Evolutionary conservation across 2,797 vertebrate species (phyloP), one percentile per base, ranked within the genome.

Genomic region (Rhinatrema bivittatum): DNA sequence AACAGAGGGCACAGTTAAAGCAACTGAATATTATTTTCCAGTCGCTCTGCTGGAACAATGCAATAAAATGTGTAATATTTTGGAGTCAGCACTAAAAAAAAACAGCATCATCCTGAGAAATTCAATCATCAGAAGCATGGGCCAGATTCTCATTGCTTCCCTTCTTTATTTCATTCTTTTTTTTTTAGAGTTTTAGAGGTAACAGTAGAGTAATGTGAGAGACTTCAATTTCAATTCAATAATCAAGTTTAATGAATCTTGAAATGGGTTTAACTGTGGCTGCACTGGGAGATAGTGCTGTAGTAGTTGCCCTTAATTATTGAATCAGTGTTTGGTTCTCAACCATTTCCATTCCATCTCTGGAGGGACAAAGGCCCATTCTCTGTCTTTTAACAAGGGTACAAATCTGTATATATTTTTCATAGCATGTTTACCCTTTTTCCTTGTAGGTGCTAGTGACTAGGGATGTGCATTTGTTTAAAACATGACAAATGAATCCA

Each of bases 1-100:
- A 45, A 4, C 38, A 35, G 14, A 53, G 34, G 29, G 26, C 25
- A 56, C 67, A 69, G 70, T 68, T 51, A 68, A 64, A 46, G 43
- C 40, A 30, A 60, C 30, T 4, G 15, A 60, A 59, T 55, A 48
- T 18, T 31, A 50, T 62, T 56, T 58, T 53, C 48, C 26, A 29
- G 38, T 32, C 12, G 42, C 39, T 65, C 24, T 54, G 21, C n/a
- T 45, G 36, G 11, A 40, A 13, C 9, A 32, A 9, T 17, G 22
- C 47, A 46, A 51, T 63, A 64, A 62, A 60, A 60, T 49, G 36
- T 40, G 16, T 33, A 32, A 8, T 39, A 49, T 39, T 33, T 32
- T 31, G 9, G 21, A 50, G 39, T 29, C 50, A 65, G 33, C 48
- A 29, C 48, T 48, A 22, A 44, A 65, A 43, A 21, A 9, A 3